Conservation (phyloP, 2,797 vertebrate genomes). For the Liparis tanakae region DNA sequence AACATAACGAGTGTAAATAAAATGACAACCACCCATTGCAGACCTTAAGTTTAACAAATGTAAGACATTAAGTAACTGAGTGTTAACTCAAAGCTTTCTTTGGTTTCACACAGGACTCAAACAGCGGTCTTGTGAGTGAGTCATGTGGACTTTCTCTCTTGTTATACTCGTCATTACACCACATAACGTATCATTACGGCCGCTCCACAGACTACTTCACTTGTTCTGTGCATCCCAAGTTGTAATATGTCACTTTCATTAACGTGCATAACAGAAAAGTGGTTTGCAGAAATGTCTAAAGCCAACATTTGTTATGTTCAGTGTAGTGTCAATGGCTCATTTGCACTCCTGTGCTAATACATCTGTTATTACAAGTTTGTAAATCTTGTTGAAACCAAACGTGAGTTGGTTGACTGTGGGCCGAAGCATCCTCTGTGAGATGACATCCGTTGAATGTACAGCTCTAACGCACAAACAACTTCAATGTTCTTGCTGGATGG, state of each 20-base stretch:
- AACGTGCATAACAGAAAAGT: no score
- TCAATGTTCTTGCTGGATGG: conserved; percentile 52
- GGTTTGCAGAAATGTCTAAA: no score
- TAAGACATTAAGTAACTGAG: background rate
- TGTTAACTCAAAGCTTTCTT: background rate
- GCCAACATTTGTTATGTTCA: no score
- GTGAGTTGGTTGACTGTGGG: conserved; percentile 28
- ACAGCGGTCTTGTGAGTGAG: no score
- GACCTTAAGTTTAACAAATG: background rate
- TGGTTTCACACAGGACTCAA: background rate
- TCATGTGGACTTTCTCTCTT: background rate
- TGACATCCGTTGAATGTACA: conserved; percentile 55
- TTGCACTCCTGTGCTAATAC: no score
- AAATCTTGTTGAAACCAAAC: conserved; percentile 16
- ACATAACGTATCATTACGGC: background rate
- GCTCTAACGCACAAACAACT: conserved; percentile 57
- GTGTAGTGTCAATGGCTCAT: no score
- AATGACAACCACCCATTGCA: background rate
- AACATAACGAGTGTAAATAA: background rate
- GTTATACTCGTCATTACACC: no score
- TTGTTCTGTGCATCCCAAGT: background rate
- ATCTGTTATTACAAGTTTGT: background rate
- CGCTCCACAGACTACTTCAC: background rate
- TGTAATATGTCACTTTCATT: no score
- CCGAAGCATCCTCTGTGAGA: conserved; percentile 31